Percentiles rank a stretch among this genome's conserved stretches.
Conservation (phyloP, 2,888 invertebrate genomes). For the Chymomyza amoena region DNA sequence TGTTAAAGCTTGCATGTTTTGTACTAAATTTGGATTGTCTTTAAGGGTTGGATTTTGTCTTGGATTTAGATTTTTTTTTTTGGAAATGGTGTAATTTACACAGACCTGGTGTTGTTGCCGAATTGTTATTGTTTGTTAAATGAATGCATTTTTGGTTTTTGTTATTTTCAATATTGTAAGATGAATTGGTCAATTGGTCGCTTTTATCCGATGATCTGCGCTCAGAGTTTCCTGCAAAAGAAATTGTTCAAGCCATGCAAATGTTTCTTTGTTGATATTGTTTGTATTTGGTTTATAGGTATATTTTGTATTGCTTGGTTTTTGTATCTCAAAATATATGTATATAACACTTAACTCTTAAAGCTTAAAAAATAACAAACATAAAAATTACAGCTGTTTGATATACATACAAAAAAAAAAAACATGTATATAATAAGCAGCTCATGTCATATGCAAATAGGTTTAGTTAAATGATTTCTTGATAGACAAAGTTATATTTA, state of each 20-base stretch:
- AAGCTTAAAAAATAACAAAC: conserved; percentile 1
- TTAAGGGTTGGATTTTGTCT: conserved; percentile 23
- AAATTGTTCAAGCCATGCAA: conserved; percentile 79
- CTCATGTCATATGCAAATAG: background rate
- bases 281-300: conserved; percentile 15
- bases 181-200: conserved; percentile 78
- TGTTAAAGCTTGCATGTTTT: conserved; percentile 1
- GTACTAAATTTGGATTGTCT: conserved; percentile 14
- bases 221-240: conserved; percentile 79
- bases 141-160: conserved; percentile 78
- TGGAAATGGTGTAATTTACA: conserved; percentile 69
- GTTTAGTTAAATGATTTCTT: background rate
- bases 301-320: conserved; percentile 11
- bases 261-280: conserved; percentile 37
- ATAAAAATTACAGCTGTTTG: background rate
- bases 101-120: conserved; percentile 79
- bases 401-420: background rate
- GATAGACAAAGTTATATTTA: conserved; percentile 25
- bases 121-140: conserved; percentile 79
- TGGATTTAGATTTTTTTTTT: conserved; percentile 20
- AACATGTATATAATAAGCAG: background rate
- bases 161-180: conserved; percentile 77
- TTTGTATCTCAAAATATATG: conserved; percentile 3
- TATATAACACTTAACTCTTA: background rate
- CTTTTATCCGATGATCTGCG: conserved; percentile 79